These are phyloP conservation scores for Junco hyemalis DNA, from an alignment of 2,113 vertebrate species.

Conservation along the genomic window DNA sequence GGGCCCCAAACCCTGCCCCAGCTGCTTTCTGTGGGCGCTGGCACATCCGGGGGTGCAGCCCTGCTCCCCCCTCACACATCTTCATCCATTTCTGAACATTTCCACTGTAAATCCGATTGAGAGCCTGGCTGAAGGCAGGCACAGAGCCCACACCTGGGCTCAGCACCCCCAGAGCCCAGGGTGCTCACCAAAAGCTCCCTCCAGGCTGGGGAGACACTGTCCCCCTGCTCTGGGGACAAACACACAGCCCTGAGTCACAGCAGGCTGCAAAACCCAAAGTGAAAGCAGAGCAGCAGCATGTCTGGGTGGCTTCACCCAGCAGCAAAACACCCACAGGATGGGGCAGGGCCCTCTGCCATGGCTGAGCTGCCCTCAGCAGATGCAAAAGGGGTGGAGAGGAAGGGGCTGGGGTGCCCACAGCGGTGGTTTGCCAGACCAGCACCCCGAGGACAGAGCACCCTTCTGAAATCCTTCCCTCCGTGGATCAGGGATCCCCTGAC, in stretches of 20 bases:
- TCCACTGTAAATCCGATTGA: background rate
- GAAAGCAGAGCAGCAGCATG: background rate
- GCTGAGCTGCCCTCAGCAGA: background rate
- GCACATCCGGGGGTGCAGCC: background rate
- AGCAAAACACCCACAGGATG: fast-evolving
- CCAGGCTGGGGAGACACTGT: fast-evolving
- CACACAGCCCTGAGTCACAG: fast-evolving
- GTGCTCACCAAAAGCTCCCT: fast-evolving
- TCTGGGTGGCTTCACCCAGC: background rate
- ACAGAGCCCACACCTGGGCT: background rate
- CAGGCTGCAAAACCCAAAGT: background rate
- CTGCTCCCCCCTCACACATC: fast-evolving
- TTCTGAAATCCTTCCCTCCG: background rate
- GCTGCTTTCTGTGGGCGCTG: fast-evolving
- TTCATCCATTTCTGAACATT: background rate
- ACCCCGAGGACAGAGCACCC: background rate
- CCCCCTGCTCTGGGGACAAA: fast-evolving
- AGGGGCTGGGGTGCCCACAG: fast-evolving
- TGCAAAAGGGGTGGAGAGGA: background rate
- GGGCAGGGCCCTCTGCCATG: fast-evolving
- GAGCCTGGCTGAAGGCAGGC: background rate
- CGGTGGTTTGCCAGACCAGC: background rate
- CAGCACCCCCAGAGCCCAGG: background rate
- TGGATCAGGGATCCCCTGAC: background rate
- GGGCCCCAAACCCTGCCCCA: background rate